Conservation (phyloP, 1,140 invertebrate species). For the Zeugodacus cucurbitae region DNA sequence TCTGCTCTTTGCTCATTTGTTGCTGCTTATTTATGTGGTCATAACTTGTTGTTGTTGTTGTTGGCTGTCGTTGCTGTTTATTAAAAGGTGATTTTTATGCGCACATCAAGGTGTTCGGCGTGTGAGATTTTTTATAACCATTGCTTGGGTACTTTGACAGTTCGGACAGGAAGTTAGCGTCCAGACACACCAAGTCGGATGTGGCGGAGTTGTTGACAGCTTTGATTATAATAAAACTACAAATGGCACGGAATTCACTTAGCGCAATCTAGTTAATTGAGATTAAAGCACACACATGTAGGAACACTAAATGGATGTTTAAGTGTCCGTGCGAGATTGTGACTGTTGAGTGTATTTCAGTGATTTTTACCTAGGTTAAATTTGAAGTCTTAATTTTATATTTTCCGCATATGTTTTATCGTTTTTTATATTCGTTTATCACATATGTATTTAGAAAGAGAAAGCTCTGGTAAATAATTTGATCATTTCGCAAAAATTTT, state of each 20-base stretch:
- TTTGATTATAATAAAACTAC: conserved; percentile 16
- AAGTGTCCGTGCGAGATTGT: too few species aligned
- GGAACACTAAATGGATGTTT: background rate
- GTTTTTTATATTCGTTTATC: too few species aligned
- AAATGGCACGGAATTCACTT: conserved; percentile 8
- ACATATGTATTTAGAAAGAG: too few species aligned
- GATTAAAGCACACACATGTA: background rate
- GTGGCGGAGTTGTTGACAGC: background rate
- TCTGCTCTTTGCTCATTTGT: background rate
- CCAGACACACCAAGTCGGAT: background rate
- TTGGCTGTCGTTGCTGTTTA: conserved; percentile 18
- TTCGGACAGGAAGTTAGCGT: conserved; percentile 14
- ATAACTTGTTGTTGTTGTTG: conserved; percentile 20
- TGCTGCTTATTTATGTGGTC: conserved; percentile 1
- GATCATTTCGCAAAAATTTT: too few species aligned
- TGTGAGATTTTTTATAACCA: background rate
- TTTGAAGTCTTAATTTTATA: too few species aligned
- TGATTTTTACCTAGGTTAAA: too few species aligned
- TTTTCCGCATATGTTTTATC: too few species aligned
- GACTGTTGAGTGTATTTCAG: too few species aligned
- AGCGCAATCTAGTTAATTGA: conserved; percentile 20
- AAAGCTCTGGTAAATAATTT: too few species aligned
- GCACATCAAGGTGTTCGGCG: conserved; percentile 12
- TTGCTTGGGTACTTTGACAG: background rate
- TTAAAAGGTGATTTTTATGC: conserved; percentile 38